phyloP scores from a whole-genome alignment of 2,113 vertebrate genomes.

The Cyanoramphus novaezelandiae region DNA sequence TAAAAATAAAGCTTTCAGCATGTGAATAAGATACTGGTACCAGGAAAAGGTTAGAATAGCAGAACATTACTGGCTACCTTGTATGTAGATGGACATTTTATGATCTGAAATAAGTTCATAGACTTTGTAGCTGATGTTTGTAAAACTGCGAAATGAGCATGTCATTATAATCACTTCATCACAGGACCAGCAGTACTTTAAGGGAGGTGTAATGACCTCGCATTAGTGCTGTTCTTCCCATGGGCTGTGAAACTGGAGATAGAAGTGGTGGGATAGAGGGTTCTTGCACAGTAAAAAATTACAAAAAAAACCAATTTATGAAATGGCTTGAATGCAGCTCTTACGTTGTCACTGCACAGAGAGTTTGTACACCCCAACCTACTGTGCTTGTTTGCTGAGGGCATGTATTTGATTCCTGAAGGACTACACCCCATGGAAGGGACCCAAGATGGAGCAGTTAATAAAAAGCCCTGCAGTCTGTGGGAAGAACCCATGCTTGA shows the following conservation, averaged over 20 bases:
- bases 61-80: neutral
- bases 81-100: neutral
- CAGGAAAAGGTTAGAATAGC: neutral
- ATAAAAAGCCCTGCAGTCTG: neutral
- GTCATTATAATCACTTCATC: neutral
- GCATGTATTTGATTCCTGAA: neutral
- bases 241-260: neutral
- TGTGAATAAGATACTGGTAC: neutral
- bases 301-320: rapidly evolving
- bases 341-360: neutral
- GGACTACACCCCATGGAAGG: neutral
- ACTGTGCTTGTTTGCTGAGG: neutral
- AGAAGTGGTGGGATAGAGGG: neutral
- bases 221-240: neutral
- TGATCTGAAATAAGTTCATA: neutral
- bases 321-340: neutral
- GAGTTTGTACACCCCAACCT: neutral
- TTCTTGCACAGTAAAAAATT: neutral
- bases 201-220: neutral
- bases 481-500: neutral
- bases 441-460: neutral
- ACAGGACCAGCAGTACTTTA: neutral
- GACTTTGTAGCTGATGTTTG: neutral
- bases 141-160: neutral
- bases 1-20: neutral